Evolutionary conservation across 2,113 vertebrate species (phyloP).

Genomic region (Heterocephalus glaber): DNA sequence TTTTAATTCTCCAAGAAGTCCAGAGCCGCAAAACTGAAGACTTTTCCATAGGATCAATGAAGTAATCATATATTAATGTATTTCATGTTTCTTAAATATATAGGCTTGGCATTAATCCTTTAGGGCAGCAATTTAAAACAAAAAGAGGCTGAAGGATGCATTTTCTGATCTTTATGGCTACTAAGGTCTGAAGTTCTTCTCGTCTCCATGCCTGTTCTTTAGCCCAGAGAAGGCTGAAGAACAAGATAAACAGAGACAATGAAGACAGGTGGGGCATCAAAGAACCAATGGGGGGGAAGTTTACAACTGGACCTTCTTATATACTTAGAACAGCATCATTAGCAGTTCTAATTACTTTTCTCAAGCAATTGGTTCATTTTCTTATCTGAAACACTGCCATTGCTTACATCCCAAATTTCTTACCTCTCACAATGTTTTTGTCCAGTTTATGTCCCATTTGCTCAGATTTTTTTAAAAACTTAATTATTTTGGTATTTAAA

Average conservation of each 20-base stretch:
- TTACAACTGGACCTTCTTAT: constrained; percentile 52
- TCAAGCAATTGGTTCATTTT: neutral
- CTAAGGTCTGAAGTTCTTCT: neutral
- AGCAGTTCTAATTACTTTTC: constrained; percentile 49
- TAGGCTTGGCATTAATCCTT: neutral
- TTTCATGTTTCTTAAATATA: neutral
- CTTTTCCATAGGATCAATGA: constrained; percentile 13
- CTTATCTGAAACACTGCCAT: neutral
- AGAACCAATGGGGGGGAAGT: constrained; percentile 1
- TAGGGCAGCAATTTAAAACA: neutral
- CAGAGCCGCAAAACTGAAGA: neutral
- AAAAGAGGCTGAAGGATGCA: neutral
- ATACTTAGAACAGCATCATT: neutral
- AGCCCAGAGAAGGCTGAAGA: neutral
- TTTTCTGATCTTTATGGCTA: neutral
- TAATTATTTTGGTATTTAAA: constrained; percentile 43
- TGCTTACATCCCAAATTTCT: constrained; percentile 24
- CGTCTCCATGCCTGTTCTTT: neutral
- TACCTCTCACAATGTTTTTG: neutral
- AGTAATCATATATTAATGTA: neutral
- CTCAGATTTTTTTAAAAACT: neutral
- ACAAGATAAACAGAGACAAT: constrained; percentile 26
- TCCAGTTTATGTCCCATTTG: neutral
- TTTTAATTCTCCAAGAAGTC: constrained; percentile 11
- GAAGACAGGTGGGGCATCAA: constrained; percentile 50